Conservation (phyloP, 1,140 invertebrate species). For the Pseudomyrmex dendroicus region DNA sequence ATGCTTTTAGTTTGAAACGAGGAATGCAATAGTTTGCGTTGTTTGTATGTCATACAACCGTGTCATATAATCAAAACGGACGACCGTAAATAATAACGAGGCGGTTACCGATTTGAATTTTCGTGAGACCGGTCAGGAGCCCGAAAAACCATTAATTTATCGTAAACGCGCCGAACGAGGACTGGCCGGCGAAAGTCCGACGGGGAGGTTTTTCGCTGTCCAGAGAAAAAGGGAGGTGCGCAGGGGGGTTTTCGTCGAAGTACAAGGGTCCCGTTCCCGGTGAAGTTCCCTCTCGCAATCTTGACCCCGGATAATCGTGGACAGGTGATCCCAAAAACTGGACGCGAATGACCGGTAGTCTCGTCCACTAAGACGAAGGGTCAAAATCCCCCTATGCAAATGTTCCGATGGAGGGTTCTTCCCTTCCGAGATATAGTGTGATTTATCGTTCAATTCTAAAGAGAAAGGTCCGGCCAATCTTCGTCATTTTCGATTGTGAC, state of each 20-base stretch:
- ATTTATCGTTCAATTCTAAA: conserved; percentile 66
- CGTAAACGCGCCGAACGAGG: conserved; percentile 75
- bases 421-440: conserved; percentile 56
- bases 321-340: conserved; percentile 80
- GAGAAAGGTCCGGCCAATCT: conserved; percentile 31
- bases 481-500: conserved; percentile 20
- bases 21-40: not conserved
- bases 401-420: conserved; percentile 55
- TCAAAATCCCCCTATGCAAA: conserved; percentile 77
- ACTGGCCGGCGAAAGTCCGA: conserved; percentile 22
- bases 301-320: conserved; percentile 83
- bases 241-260: conserved; percentile 31
- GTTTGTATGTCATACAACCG: not conserved
- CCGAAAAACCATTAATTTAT: conserved; percentile 81
- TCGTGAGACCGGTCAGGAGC: conserved; percentile 67
- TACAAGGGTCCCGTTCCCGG: conserved; percentile 52
- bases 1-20: conserved; percentile 54
- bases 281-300: conserved; percentile 71
- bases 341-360: conserved; percentile 75
- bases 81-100: conserved; percentile 76
- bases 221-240: conserved; percentile 49
- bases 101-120: conserved; percentile 72
- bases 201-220: conserved; percentile 15
- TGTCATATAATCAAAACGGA: conserved; percentile 55
- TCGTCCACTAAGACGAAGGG: conserved; percentile 57